Evolutionary conservation across 2,797 vertebrate species (phyloP), one percentile per base, ranked within the genome.

Genomic region (Coreius guichenoti): DNA sequence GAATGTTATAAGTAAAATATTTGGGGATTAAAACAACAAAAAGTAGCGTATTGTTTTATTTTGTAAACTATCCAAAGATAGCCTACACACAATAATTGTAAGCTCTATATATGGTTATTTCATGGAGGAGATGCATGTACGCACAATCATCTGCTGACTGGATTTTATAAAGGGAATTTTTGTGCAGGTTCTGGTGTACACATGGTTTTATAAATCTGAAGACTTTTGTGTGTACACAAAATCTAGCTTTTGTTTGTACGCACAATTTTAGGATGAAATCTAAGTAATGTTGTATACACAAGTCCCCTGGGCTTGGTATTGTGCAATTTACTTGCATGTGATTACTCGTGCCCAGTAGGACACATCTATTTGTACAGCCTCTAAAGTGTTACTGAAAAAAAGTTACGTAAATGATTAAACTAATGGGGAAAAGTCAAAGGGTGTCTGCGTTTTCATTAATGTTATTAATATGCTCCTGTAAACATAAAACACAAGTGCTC

Each of bases 391-490:
- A 45, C 31, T 33, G 11, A 72, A 6, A 1, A 1, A 21, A 58
- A 80, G 26, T 45, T 73, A 26, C 33, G 33, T 43, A 56, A 58
- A 45, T 8, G 39, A 39, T 81, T 51, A 11, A 73, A 43, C 33
- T 56, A 56, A 58, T 65, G 43, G 29, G 63, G 0, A 13, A 26
- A 45, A 45, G 7, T 74, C 2, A 39, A 76, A 83, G 47, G 47
- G n/a, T 78, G 14, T 43, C 31, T 49, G 29, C 17, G 2, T 68
- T 75, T 43, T 67, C 58, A 83, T 83, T 76, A 49, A 43, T 26
- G 26, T 47, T 75, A 75, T 73, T 29, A 82, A 77, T 78, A 51
- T 69, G 61, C 65, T 79, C 31, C 54, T 63, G 47, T 61, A 36
- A n/a, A 3, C 49, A 68, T 78, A 19, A 63, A 54, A 54, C 49